phyloP scores from a whole-genome alignment of 2,113 vertebrate genomes.

The Toxostoma redivivum region DNA sequence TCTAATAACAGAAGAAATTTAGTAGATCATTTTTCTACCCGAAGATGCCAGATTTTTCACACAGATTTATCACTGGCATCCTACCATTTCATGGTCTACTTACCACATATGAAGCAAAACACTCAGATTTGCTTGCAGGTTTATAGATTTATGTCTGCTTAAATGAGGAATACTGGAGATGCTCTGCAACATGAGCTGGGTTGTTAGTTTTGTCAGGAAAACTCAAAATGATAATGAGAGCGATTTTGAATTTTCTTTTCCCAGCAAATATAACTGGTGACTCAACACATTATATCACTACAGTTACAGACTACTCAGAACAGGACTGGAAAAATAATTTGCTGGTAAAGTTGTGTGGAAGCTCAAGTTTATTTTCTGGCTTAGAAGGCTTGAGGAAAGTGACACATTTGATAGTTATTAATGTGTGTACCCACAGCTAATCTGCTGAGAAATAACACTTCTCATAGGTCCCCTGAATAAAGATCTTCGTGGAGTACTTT shows the following conservation, averaged over 20 bases:
- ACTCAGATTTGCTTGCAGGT: neutral
- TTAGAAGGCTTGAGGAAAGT: neutral
- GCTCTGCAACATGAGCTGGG: neutral
- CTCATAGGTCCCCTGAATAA: neutral
- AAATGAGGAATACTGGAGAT: neutral
- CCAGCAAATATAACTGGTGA: neutral
- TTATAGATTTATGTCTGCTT: neutral
- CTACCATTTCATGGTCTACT: neutral
- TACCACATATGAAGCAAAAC: neutral
- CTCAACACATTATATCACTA: neutral
- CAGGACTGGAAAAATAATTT: neutral
- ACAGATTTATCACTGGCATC: neutral
- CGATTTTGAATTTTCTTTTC: neutral
- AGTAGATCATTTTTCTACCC: neutral
- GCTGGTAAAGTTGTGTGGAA: neutral
- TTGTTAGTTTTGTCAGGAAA: neutral
- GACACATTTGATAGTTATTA: neutral
- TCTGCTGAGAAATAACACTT: neutral
- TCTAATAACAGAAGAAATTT: neutral
- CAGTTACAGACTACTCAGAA: neutral
- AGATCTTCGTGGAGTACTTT: neutral
- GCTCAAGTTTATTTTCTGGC: neutral
- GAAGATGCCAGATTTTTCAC: neutral
- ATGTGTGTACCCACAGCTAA: neutral
- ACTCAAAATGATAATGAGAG: accelerated